Base-by-base conservation (phyloP, 1,140 invertebrate genomes). In the Ephestia elutella region DNA sequence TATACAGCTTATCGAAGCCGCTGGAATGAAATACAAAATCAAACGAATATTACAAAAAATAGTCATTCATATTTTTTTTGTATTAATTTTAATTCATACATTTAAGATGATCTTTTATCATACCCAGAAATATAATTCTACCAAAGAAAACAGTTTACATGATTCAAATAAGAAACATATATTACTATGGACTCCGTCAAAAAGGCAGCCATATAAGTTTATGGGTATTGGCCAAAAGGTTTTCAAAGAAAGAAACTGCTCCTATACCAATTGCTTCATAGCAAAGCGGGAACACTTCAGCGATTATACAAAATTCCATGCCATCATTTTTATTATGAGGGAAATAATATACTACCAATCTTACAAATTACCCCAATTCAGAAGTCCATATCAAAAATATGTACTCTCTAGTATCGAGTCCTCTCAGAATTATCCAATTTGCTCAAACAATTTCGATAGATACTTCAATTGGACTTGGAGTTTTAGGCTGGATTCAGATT, bases 381-480 rank as follows among this genome's bases (percentile, higher is more conserved):
- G 77, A 61, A 70, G 71, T 0, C 56, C 58, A 5, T 71, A 77
- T 56, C 86, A 88, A 51, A 85, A 86, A 66, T 89, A 75, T 65
- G 77, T 71, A 3, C 83, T 86, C 58, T 71, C 73, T 2, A 78
- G 54, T 28, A 82, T 87, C n/a, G 87, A 89, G 72, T 87, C 86
- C 0, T 59, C 80, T 7, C 73, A 78, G 49, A 68, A 84, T 25
- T 87, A 88, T 59, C 84, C 84, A 2, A 58, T 80, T 1, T 88
- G 86, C 56, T 67, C 62, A 0, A 68, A 66, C 57, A 66, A 17
- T 88, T 89, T 78, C n/a, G 62, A 89, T 49, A 60, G 66, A 20
- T 85, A 73, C 54, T 91, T 93, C 58, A 94, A 94, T 66, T 91
- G 91, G 89, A 94, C 92, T 1, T 92, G 90, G 83, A 92, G 91